Base-by-base conservation (phyloP, 2,797 vertebrate species). In the Gambusia yucatana region DNA sequence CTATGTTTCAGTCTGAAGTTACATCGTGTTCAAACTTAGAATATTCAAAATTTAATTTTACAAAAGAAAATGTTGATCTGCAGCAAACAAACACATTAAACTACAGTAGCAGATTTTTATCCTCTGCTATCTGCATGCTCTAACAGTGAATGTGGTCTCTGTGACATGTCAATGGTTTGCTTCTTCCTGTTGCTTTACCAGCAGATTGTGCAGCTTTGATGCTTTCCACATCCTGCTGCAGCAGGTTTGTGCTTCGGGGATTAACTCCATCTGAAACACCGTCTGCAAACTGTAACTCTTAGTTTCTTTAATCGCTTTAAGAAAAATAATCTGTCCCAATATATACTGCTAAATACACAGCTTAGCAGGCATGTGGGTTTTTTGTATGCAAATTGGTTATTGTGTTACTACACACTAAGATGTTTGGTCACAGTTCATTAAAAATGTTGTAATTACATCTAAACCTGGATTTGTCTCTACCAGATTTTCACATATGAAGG, bases 181-280 rank as follows among this genome's bases (percentile, higher is more conserved):
- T 69, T 43, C 65, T 69, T 70, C 67, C 67, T 70, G 39, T 28
- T 44, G 41, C 67, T 43, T 28, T 6, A 3, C 41, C 25, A 70
- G 67, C 39, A 44, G 41, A n/a, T n/a, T 69, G 22, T 44, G 22
- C 10, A n/a, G 65, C 65, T n/a, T 44, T 0, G 10, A 13, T n/a
- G 22, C 11, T 69, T 69, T 14, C 65, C 65, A 69, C 65, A 69
- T 69, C 67, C 67, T 70, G 41, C 41, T 70, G 39, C 25, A 44
- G 41, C 25, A 44, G 67, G 39, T 70, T 44, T 43, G 2, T n/a
- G 13, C 65, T 41, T 39, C 63, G 22, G 63, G 11, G 63, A 41
- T 11, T 20, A 39, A 11, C 33, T 67, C 3, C 63, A 41, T 41
- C 8, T 65, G 33, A 65, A 25, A 39, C 33, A 10, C 0, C 3